Base-by-base conservation (phyloP, 2,888 invertebrate genomes). In the Meandrusa payeni region DNA sequence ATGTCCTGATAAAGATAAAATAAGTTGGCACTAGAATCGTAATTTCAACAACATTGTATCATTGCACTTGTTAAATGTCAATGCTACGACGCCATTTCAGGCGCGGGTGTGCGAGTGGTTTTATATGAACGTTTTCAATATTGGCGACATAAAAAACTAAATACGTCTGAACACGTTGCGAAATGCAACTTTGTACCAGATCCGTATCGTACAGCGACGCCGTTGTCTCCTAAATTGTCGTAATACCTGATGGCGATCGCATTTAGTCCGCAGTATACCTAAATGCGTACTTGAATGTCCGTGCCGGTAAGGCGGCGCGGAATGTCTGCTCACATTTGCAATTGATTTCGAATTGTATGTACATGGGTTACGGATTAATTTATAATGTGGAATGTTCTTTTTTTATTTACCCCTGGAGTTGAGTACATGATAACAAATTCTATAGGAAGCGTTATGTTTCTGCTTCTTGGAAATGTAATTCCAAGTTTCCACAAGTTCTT, bases 201-300 rank as follows among this genome's bases (percentile, higher is more conserved):
- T 38, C 44, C 47, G 46, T 51, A 51, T 51, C 42, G 52, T 7
- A 69, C 67, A 69, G 61, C 60, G 65, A 70, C 51, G 40, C 51
- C 31, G 55, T 52, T 74, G 77, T 75, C 76, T 68, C 73, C 59
- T 79, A 77, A 77, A 78, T 71, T 61, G 67, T 64, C 55, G 59
- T 42, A 36, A 42, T 42, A 31, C 29, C 29, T 42, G 36, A 36
- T 40, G 39, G 23, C 15, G 11, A 34, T 28, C 17, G 12, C 13
- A 44, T 44, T 46, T 11, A 11, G 39, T 48, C 38, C 32, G 6
- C 9, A 17, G 27, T 31, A 36, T 44, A 43, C 27, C 15, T 38
- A 41, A 27, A 10, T 34, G 11, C 11, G 31, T 26, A 37, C 11
- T 38, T 41, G 20, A 41, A 45, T 45, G 41, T 38, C 26, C 36